A percentile compares a stretch with the other conserved stretches of the same genome.
Conservation (phyloP, 2,113 vertebrate genomes). For the Trinectes maculatus region DNA sequence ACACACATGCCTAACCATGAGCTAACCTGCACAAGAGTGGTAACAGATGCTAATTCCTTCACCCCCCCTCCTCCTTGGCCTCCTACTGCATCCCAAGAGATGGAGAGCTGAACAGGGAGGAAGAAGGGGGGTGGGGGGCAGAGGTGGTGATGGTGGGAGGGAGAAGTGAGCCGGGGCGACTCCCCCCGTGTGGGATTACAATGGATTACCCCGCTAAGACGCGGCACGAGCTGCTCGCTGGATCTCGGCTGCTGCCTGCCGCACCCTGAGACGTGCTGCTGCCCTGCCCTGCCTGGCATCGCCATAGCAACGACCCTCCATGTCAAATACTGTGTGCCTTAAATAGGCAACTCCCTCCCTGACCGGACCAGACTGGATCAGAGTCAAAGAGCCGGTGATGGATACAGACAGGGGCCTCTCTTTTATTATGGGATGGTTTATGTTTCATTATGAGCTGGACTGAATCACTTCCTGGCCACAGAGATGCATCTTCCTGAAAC, state of each 20-base stretch:
- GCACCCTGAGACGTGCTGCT: too few relatives aligned
- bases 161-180: constrained; percentile 2
- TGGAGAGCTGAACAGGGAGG: constrained; percentile 11
- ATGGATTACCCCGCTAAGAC: constrained; percentile 82
- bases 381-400: too few relatives aligned
- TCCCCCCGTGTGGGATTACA: constrained; percentile 78
- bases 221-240: constrained; percentile 68
- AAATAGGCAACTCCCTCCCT: constrained; percentile 2
- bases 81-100: constrained; percentile 48
- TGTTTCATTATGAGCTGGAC: too few relatives aligned
- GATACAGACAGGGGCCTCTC: background rate
- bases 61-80: constrained; percentile 59
- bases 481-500: too few relatives aligned
- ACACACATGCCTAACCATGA: too few relatives aligned
- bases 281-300: constrained; percentile 69
- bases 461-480: too few relatives aligned
- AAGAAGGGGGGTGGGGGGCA: background rate
- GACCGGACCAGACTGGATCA: constrained; percentile 39
- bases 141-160: background rate
- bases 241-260: constrained; percentile 33
- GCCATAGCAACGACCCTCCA: constrained; percentile 62
- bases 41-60: constrained; percentile 85
- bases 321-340: background rate
- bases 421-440: background rate
- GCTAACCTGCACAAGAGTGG: constrained; percentile 71